Percentiles rank a stretch among this genome's conserved stretches.
phyloP scores from a whole-genome alignment of 2,888 invertebrate species.

The Thymelicus lineola region DNA sequence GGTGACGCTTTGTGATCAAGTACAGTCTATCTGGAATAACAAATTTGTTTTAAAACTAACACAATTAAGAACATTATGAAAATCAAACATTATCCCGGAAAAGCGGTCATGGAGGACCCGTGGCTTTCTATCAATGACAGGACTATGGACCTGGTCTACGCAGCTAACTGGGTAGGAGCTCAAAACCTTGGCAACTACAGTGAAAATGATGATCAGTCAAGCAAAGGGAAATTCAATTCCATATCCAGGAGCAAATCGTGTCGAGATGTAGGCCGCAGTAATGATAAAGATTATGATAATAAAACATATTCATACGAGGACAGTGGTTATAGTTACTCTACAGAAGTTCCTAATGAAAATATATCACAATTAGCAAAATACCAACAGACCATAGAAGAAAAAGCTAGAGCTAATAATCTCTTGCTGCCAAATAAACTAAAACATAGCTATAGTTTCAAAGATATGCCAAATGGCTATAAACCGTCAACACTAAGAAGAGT shows the following conservation, averaged over 20 bases:
- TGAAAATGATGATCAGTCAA: conserved; percentile 64
- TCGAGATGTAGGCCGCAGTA: conserved; percentile 72
- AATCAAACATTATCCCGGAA: conserved; percentile 93
- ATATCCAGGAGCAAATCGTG: conserved; percentile 82
- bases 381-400: conserved; percentile 85
- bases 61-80: conserved; percentile 86
- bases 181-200: conserved; percentile 79
- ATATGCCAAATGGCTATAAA: conserved; percentile 86
- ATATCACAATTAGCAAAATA: conserved; percentile 86
- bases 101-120: conserved; percentile 91
- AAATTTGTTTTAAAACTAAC: conserved; percentile 24
- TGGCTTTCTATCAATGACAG: conserved; percentile 88
- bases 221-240: conserved; percentile 72
- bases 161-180: conserved; percentile 94
- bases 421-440: conserved; percentile 81
- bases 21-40: background rate
- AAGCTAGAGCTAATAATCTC: conserved; percentile 79
- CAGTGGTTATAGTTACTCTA: conserved; percentile 63
- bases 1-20: background rate
- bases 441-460: conserved; percentile 85
- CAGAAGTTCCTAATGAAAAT: conserved; percentile 70
- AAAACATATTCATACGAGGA: conserved; percentile 63
- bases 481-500: conserved; percentile 85
- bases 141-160: conserved; percentile 91
- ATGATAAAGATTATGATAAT: conserved; percentile 62